These are phyloP conservation scores for Acleris laterana DNA, from an alignment of 2,888 invertebrate species.

Conservation along the genomic window DNA sequence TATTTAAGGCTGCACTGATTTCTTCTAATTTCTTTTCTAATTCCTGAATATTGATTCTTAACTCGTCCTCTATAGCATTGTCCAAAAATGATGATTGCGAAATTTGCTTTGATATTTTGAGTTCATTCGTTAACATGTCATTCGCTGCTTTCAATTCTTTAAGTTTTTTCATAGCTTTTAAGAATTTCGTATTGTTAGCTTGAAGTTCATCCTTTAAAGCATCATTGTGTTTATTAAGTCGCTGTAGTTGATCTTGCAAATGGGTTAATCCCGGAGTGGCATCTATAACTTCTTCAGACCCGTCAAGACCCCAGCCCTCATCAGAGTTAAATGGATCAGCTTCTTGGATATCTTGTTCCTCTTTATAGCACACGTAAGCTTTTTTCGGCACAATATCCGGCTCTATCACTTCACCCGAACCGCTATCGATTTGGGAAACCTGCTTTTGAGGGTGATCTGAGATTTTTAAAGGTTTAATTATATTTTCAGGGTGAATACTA, in stretches of 20 bases:
- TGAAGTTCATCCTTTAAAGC: conserved; percentile 86
- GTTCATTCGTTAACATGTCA: conserved; percentile 84
- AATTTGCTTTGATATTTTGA: conserved; percentile 79
- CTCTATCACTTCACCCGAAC: conserved; percentile 53
- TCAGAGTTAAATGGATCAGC: conserved; percentile 75
- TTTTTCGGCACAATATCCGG: conserved; percentile 79
- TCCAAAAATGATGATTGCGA: conserved; percentile 87
- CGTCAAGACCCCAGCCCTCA: conserved; percentile 76
- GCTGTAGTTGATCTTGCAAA: conserved; percentile 84
- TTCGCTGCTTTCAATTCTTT: conserved; percentile 91
- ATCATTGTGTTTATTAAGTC: conserved; percentile 84
- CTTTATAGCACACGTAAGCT: conserved; percentile 80
- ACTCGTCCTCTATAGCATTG: conserved; percentile 91
- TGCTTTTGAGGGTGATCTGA: conserved; percentile 52
- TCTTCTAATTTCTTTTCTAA: conserved; percentile 88
- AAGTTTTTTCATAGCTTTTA: conserved; percentile 92
- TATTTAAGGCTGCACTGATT: conserved; percentile 82
- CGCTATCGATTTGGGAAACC: conserved; percentile 40
- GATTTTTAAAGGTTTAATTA: conserved; percentile 50
- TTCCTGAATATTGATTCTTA: conserved; percentile 87
- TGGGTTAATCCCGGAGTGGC: conserved; percentile 77
- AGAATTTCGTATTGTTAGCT: conserved; percentile 87
- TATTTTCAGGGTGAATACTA: conserved; percentile 44
- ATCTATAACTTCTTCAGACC: conserved; percentile 60
- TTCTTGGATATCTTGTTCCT: conserved; percentile 52